These are phyloP conservation scores for Corapipo altera DNA, from an alignment of 2,113 vertebrate species.

Conservation along the genomic window DNA sequence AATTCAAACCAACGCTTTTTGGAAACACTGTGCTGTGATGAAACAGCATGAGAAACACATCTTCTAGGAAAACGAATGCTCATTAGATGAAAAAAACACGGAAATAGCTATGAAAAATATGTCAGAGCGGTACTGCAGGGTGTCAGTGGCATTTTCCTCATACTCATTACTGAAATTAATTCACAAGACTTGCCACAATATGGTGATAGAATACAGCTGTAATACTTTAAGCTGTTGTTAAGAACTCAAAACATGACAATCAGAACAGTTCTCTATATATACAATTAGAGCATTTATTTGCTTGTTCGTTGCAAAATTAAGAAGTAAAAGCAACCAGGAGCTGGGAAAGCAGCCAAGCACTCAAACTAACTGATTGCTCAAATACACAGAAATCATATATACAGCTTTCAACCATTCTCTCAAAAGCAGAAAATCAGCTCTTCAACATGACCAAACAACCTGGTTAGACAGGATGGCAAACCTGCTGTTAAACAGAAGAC, in stretches of 20 bases:
- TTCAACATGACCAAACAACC: slow-evolving; percentile 17
- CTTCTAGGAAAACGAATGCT: not conserved
- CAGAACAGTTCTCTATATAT: slow-evolving; percentile 28
- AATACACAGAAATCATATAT: slow-evolving; percentile 31
- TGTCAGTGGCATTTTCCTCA: slow-evolving; percentile 11
- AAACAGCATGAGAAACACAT: not conserved
- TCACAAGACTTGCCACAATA: slow-evolving; percentile 36
- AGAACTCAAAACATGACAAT: slow-evolving; percentile 55
- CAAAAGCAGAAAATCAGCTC: slow-evolving; percentile 38
- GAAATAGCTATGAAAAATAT: not conserved
- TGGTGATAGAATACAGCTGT: slow-evolving; percentile 13
- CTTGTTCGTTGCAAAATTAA: slow-evolving; percentile 28
- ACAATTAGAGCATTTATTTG: slow-evolving; percentile 38
- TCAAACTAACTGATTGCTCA: slow-evolving; percentile 51
- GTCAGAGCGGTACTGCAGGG: not conserved
- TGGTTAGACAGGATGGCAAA: slow-evolving; percentile 2
- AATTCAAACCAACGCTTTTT: not conserved
- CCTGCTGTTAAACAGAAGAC: not conserved
- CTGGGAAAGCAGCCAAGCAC: slow-evolving; percentile 52
- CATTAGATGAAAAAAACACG: not conserved
- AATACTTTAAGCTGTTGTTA: slow-evolving; percentile 38
- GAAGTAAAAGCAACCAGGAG: slow-evolving; percentile 25
- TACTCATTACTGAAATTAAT: slow-evolving; percentile 42
- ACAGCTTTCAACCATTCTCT: slow-evolving; percentile 50
- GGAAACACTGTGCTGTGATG: not conserved